Base-by-base conservation (phyloP, 1,140 invertebrate species). In the Ptiloglossa arizonensis region DNA sequence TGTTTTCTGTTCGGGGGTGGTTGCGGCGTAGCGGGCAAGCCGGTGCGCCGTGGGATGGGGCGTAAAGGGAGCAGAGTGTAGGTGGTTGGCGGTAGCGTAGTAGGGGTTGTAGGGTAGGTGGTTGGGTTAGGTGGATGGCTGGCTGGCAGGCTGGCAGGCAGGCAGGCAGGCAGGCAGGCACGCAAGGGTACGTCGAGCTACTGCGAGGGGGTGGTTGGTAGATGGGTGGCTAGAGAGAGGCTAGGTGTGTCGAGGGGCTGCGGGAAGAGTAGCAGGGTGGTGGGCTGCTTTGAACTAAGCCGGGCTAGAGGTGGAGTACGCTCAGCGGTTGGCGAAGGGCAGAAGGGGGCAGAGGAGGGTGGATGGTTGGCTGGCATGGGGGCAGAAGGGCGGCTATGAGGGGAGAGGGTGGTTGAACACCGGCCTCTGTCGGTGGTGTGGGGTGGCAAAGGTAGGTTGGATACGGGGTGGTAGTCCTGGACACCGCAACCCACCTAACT, bases 231-330 rank as follows among this genome's bases (percentile, higher is more conserved):
- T 83, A 83, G 81, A 83, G 81, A 82, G 81, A 60, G 81, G 50
- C 35, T 72, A 74, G 79, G 81, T 56, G 81, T 79, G 79, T 77
- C 78, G 81, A 85, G 83, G 77, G 86, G 76, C 68, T 77, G 82
- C 48, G 80, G 54, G 77, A 79, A 79, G 82, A 77, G 86, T 88
- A 80, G 84, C 57, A 73, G 79, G 85, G 76, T 56, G 81, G 74
- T 86, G 87, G 87, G 85, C 79, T 89, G 88, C 89, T 89, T 90
- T 90, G 87, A 90, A 89, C 89, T 89, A 87, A 90, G 89, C 89
- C 86, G 84, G 86, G 85, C 78, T 88, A 87, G 84, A 87, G 85
- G 87, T 82, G 68, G 80, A 81, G 87, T 87, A 82, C 73, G 86
- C 81, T 83, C 85, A 80, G 80, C 60, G 83, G 85, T 86, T 86